Conservation (phyloP, 1,140 invertebrate species). For the Eufriesea mexicana region DNA sequence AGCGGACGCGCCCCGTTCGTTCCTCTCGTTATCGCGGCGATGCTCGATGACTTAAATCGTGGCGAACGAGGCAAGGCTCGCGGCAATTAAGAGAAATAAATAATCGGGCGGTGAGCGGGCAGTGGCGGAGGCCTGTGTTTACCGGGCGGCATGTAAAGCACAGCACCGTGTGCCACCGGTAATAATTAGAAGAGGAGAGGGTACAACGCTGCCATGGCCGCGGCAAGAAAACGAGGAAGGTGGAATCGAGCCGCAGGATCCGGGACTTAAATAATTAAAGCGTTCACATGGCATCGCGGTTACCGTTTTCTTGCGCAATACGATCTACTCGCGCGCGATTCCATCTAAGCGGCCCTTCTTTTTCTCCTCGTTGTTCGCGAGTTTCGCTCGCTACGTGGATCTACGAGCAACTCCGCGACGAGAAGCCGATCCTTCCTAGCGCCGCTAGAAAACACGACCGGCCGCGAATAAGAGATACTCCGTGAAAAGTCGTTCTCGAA, state of each 20-base stretch:
- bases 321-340: constrained; percentile 55
- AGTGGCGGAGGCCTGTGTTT: constrained; percentile 28
- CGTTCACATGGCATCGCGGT: constrained; percentile 56
- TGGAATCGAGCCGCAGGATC: constrained; percentile 61
- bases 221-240: constrained; percentile 58
- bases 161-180: constrained; percentile 56
- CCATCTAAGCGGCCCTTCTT: constrained; percentile 47
- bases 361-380: constrained; percentile 16
- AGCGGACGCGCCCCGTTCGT: background rate
- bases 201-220: constrained; percentile 46
- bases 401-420: too few relatives aligned
- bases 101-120: constrained; percentile 42
- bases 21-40: background rate
- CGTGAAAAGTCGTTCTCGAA: too few relatives aligned
- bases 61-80: constrained; percentile 3
- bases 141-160: constrained; percentile 31
- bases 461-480: background rate
- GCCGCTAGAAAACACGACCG: background rate
- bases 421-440: background rate
- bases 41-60: background rate
- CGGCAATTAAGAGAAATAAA: constrained; percentile 54
- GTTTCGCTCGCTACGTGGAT: constrained; percentile 11
- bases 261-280: constrained; percentile 73
- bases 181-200: constrained; percentile 55
- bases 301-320: constrained; percentile 67